A percentile compares a stretch with the other conserved stretches of the same genome.
phyloP scores from a whole-genome alignment of 2,888 invertebrate species.

The Camptogramma bilineatum region DNA sequence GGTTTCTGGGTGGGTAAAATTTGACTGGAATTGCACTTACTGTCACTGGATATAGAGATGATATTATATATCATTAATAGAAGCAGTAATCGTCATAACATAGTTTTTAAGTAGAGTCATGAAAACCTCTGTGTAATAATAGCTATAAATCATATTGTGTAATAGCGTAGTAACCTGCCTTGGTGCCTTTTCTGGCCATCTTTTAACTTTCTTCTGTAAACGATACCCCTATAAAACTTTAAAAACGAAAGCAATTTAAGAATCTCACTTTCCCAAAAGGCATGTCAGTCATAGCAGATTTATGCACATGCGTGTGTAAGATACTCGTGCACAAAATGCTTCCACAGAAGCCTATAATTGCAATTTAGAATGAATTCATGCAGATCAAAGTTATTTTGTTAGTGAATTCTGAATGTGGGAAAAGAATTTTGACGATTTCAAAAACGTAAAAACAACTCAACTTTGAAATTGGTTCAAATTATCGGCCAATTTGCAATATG shows the following conservation, averaged over 20 bases:
- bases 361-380: constrained; percentile 22
- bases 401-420: constrained; percentile 51
- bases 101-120: background rate
- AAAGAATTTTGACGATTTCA: constrained; percentile 41
- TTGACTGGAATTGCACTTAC: no score
- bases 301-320: constrained; percentile 58
- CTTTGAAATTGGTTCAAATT: constrained; percentile 1
- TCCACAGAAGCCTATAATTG: constrained; percentile 65
- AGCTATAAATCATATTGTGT: background rate
- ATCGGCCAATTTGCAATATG: background rate
- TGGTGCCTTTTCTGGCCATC: background rate
- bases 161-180: background rate
- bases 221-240: constrained; percentile 23
- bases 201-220: constrained; percentile 17
- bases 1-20: no score
- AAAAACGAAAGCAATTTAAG: constrained; percentile 44
- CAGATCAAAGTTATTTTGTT: constrained; percentile 35
- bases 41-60: no score
- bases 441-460: constrained; percentile 14
- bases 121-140: background rate
- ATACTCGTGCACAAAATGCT: constrained; percentile 65
- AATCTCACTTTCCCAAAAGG: constrained; percentile 64
- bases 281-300: constrained; percentile 61
- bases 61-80: no score
- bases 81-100: no score